Evolutionary conservation across 2,113 vertebrate species (phyloP), one percentile per base, ranked within the genome.

Genomic region (Phoenicopterus ruber): DNA sequence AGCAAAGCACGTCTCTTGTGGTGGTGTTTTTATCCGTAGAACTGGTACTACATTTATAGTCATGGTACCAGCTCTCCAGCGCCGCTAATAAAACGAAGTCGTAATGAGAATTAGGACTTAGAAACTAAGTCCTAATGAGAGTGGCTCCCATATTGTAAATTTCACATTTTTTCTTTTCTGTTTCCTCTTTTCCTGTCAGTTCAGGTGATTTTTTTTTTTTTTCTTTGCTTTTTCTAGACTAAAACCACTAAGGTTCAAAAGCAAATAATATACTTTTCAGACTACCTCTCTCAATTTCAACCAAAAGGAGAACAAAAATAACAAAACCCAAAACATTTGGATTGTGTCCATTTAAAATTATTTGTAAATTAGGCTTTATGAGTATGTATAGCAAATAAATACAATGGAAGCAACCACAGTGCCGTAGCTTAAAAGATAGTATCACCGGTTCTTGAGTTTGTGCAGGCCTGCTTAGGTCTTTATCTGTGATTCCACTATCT

Each of bases 391-490:
- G 26, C 42, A 93, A 94, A 72, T 40, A 90, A 90, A 84, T 40
- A 71, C 29, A 83, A 78, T 28, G 42, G 17, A 66, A 59, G 29
- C 26, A 85, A 70, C 26, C 26, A 42, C 42, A 86, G 62, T 67
- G 66, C 47, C 44, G 79, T 36, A 31, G 77, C 74, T 97, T 94
- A 86, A 95, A 97, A 95, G 96, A 95, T 82, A 88, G 8, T 91
- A 95, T 94, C 72, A 9, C 82, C 84, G 80, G 67, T 96, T 86
- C 92, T 95, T 98, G 97, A 98, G 97, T 85, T 86, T 97, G 76
- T 84, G 84, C 97, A 97, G 96, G 69, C 92, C 71, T 88, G 55
- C 67, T 87, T 82, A 92, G 84, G 79, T 83, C 92, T 76, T 97
- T 96, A 96, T 95, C 96, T 94, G 67, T 80, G 73, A 94, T 90